Conservation (phyloP, 30 jellyfish, hydroid and myxozoan species). For the Aurelia coerulea region DNA sequence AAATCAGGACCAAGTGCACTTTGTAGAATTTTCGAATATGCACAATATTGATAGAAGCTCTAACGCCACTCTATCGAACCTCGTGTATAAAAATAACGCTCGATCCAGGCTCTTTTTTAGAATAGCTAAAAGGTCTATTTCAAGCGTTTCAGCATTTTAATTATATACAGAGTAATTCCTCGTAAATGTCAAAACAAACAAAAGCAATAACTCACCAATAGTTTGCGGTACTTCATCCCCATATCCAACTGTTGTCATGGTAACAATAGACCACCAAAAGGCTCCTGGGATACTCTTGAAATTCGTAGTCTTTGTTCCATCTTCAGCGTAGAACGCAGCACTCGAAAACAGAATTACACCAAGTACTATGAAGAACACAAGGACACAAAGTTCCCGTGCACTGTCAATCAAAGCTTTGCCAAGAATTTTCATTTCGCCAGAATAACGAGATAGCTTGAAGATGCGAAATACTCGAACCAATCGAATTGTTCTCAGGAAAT, state of each 20-base stretch:
- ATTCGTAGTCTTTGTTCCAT: slow-evolving; percentile 69
- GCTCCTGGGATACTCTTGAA: slow-evolving; percentile 94
- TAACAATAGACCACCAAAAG: slow-evolving; percentile 99
- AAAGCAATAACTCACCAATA: slow-evolving; percentile 54
- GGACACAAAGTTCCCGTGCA: slow-evolving; percentile 91
- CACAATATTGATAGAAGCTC: too few species aligned
- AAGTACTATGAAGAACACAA: slow-evolving; percentile 86
- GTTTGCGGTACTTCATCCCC: slow-evolving; percentile 96
- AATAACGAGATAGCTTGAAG: slow-evolving; percentile 93
- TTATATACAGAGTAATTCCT: too few species aligned
- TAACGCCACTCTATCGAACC: too few species aligned
- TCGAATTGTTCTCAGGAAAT: slow-evolving; percentile 91
- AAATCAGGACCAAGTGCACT: too few species aligned
- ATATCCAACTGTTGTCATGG: slow-evolving; percentile 99
- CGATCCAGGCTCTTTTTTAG: too few species aligned
- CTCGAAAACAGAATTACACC: slow-evolving; percentile 95
- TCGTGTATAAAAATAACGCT: too few species aligned
- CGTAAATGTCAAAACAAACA: too few species aligned
- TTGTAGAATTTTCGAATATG: too few species aligned
- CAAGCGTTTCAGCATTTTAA: too few species aligned
- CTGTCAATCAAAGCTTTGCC: slow-evolving; percentile 96
- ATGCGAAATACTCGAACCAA: slow-evolving; percentile 96
- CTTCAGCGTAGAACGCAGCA: slow-evolving; percentile 97
- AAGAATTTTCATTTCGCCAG: slow-evolving; percentile 95
- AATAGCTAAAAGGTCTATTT: too few species aligned